These are phyloP conservation scores for Octopus sinensis DNA, from an alignment of 1,140 invertebrate genomes.

Conservation along the genomic window DNA sequence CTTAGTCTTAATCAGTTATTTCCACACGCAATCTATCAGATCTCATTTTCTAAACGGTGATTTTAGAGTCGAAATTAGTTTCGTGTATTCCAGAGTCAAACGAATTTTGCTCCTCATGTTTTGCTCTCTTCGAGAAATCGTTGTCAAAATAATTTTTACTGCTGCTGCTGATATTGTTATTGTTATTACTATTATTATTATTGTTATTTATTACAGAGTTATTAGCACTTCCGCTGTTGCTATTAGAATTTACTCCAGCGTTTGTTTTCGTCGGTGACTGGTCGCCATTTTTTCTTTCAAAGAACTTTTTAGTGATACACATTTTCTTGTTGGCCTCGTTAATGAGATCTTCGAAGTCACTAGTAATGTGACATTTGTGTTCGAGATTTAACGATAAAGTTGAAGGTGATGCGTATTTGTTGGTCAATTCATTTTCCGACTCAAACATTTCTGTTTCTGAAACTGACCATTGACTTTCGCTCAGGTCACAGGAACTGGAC, in stretches of 20 bases:
- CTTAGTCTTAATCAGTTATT: too few species aligned
- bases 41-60: too few species aligned
- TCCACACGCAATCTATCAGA: too few species aligned
- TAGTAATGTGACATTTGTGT: not conserved
- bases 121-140: conserved; percentile 12
- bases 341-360: conserved; percentile 23
- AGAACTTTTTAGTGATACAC: not conserved
- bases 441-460: conserved; percentile 44
- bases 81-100: conserved; percentile 47
- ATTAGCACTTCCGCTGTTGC: not conserved
- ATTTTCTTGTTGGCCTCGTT: not conserved
- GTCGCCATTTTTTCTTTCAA: not conserved
- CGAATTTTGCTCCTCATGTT: conserved; percentile 34
- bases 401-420: conserved; percentile 22
- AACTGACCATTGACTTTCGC: conserved; percentile 32
- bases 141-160: not conserved
- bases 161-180: too few species aligned
- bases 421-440: conserved; percentile 29
- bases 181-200: conserved; percentile 6
- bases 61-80: not conserved
- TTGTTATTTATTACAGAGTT: conserved; percentile 8
- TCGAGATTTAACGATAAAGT: not conserved
- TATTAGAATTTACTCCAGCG: not conserved
- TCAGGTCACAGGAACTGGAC: conserved; percentile 31
- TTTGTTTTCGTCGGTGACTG: not conserved